Evolutionary conservation across 2,113 vertebrate species (phyloP).

Genomic region (Cebidichthys violaceus): DNA sequence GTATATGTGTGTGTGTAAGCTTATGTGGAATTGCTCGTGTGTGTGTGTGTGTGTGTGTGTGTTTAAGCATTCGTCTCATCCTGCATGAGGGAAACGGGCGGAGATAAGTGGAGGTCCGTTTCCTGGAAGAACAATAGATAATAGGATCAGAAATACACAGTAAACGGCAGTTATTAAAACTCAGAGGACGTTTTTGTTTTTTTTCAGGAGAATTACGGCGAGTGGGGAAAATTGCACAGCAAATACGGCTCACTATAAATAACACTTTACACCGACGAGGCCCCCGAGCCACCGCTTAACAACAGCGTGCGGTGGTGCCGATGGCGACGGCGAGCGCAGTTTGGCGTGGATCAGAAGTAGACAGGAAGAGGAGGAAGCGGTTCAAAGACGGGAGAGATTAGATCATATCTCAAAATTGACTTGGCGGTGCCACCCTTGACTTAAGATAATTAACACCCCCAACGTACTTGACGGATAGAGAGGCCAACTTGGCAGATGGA

Average conservation of each 20-base stretch:
- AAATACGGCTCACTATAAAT: conserved; percentile 57
- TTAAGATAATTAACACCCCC: conserved; percentile 71
- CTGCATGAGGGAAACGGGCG: conserved; percentile 47
- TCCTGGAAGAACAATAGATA: conserved; percentile 68
- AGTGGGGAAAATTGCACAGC: conserved; percentile 50
- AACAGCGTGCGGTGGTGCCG: conserved; percentile 48
- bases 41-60: conserved; percentile 68
- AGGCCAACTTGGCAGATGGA: conserved; percentile 37
- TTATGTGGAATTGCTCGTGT: conserved; percentile 65
- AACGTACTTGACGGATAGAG: conserved; percentile 48
- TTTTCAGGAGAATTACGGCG: conserved; percentile 43
- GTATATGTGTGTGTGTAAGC: conserved; percentile 75
- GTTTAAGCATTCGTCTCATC: conserved; percentile 67
- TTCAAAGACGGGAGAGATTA: conserved; percentile 74
- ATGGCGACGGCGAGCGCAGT: conserved; percentile 34
- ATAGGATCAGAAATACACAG: conserved; percentile 55
- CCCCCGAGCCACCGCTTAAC: conserved; percentile 38
- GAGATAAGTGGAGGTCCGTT: conserved; percentile 44
- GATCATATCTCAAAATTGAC: conserved; percentile 74
- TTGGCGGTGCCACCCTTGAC: conserved; percentile 67
- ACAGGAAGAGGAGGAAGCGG: conserved; percentile 60
- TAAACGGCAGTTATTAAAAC: conserved; percentile 70
- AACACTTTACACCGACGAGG: conserved; percentile 49
- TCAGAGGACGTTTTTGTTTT: conserved; percentile 2
- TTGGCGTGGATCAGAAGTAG: conserved; percentile 39